Evolutionary conservation across 2,797 vertebrate species (phyloP).

Genomic region (Erithacus rubecula): DNA sequence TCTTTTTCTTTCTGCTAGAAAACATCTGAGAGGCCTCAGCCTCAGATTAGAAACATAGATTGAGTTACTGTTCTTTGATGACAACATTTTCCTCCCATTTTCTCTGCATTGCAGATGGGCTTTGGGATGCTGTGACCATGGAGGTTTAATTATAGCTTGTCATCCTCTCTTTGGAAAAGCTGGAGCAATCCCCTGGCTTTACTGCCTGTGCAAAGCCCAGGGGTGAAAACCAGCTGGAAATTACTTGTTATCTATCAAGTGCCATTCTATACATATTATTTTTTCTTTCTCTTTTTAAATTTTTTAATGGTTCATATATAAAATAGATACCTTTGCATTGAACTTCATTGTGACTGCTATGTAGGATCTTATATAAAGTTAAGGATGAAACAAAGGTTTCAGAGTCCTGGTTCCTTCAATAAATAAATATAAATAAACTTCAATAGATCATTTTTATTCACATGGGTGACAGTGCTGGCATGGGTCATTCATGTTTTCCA

Average conservation of each 20-base stretch:
- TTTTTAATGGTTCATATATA: not conserved
- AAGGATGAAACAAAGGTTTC: not conserved
- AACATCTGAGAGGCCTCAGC: not conserved
- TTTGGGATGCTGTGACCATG: not conserved
- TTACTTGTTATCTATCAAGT: not conserved
- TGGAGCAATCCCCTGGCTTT: not conserved
- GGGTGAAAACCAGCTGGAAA: not conserved
- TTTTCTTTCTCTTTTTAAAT: fast-evolving
- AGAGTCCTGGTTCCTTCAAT: not conserved
- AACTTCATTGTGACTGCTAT: not conserved
- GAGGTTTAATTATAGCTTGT: not conserved
- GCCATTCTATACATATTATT: not conserved
- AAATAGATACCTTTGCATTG: not conserved
- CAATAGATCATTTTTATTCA: not conserved
- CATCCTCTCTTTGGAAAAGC: not conserved
- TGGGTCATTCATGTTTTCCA: not conserved
- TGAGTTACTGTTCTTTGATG: not conserved
- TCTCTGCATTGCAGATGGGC: not conserved
- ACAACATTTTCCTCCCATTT: not conserved
- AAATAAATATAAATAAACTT: not conserved
- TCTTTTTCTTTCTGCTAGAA: not conserved
- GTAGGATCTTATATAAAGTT: not conserved
- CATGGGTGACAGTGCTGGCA: not conserved
- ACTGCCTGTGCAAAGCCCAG: not conserved
- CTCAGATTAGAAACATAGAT: not conserved